Evolutionary conservation across 1,140 invertebrate species (phyloP), one percentile per base, ranked within the genome.

Genomic region (Sogatella furcifera): DNA sequence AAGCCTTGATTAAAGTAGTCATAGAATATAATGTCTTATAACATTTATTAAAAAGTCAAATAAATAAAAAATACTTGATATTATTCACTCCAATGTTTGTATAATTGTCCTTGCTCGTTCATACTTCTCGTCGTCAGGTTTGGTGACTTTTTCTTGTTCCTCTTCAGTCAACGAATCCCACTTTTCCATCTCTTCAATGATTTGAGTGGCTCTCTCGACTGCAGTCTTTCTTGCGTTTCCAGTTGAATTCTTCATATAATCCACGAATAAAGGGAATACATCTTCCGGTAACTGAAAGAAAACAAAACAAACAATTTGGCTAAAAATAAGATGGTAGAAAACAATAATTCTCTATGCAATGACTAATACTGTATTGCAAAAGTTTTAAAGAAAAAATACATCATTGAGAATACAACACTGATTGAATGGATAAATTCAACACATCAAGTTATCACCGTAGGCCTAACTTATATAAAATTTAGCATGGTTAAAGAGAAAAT

Each of bases 21-120:
- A 38, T 38, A 8, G 11, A 38, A 38, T 38, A 38, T 38, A 38
- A 38, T 38, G 11, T 38, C 34, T 38, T 38, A 38, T 10, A 38
- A 38, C 34, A 38, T 4, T 8, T 38, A 8, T 10, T 11, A n/a
- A n/a, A n/a, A n/a, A n/a, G 34, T 38, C 34, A 38, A 5, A 38
- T 38, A 13, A 13, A 38, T 38, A 13, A 13, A 38, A 38, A 38
- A 2, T 38, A 38, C 6, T 2, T 28, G n/a, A 38, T 38, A 10
- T 13, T 8, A 49, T 34, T 54, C 38, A 54, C 19, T 52, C 43
- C 52, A 69, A 17, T 60, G 64, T 64, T 62, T 69, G 68, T 42
- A 68, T 31, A 55, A 69, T 59, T 60, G 63, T 62, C 57, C 67
- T 61, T 5, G 68, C 67, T 53, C 68, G 54, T 41, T 64, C 56